Base-by-base conservation (phyloP, 2,888 invertebrate genomes). In the Nemotelus pantherinus region DNA sequence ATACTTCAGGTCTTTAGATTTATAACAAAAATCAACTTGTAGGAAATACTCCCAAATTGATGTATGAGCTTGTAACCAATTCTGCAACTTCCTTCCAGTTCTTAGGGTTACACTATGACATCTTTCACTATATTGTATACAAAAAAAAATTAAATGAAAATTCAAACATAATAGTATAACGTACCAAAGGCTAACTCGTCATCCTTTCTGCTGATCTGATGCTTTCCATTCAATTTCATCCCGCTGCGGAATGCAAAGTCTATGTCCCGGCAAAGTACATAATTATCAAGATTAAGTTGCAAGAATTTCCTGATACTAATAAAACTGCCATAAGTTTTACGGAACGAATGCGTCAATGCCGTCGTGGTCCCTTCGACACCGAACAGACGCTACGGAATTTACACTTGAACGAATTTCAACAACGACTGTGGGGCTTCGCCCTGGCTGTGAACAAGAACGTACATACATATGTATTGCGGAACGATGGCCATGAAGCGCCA, bases 201-300 rank as follows among this genome's bases (percentile, higher is more conserved):
- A 25, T 25, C 25, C 25, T 25, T 25, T 25, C 25, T 25, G 25
- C 25, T 55, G n/a, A 70, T 70, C 43, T 44, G 55, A 53, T 43
- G 9, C 55, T 53, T 53, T 44, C 53, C 70, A 70, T 55, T 43
- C 55, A 2, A 41, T 55, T 25, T 63, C 43, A 43, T 41, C 6
- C 53, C 47, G 50, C 41, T 70, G 39, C 43, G 47, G 43, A 53
- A 70, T 47, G 55, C 47, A 5, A 25, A 55, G 70, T 70, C 55
- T 70, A 70, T 70, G 70, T 70, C 70, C 55, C 43, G 25, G 67
- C 74, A 48, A 60, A 48, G 45, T 60, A 25, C 25, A 25, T 25
- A 25, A 63, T 48, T 74, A 74, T 74, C 74, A 74, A 74, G 74
- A 74, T 74, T 74, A 74, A 74, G 74, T 74, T 60, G 60, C 60